These are phyloP conservation scores for Linyphia triangularis DNA, from an alignment of 2,888 invertebrate genomes.

Conservation along the genomic window DNA sequence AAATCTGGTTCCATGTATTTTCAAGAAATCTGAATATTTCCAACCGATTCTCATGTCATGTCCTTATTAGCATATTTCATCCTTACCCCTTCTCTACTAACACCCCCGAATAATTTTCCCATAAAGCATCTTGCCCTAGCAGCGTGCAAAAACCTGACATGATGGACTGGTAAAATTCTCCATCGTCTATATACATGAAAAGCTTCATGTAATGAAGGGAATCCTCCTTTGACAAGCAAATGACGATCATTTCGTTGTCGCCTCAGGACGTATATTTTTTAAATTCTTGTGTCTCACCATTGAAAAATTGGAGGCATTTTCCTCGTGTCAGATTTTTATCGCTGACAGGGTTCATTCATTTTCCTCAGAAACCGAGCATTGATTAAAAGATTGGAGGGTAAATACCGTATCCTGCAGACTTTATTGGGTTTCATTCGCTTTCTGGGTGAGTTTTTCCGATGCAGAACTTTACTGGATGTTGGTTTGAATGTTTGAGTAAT, in stretches of 20 bases:
- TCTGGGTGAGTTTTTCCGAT: not conserved
- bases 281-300: not conserved
- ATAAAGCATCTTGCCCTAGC: constrained; percentile 22
- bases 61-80: constrained; percentile 43
- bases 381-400: constrained; percentile 5
- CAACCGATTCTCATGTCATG: not conserved
- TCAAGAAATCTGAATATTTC: not conserved
- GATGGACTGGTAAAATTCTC: constrained; percentile 5
- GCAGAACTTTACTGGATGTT: no score
- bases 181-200: not conserved
- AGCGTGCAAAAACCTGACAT: not conserved
- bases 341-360: constrained; percentile 1
- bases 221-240: constrained; percentile 44
- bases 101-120: constrained; percentile 25
- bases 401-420: not conserved
- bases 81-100: not conserved
- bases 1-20: not conserved
- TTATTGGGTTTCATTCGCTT: not conserved
- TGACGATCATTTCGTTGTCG: constrained; percentile 36
- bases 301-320: constrained; percentile 16
- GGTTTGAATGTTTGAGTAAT: not conserved
- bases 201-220: constrained; percentile 36
- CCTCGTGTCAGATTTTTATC: not conserved
- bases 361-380: constrained; percentile 10
- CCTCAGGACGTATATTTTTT: not conserved